phyloP scores from a whole-genome alignment of 2,113 vertebrate genomes.

The Arenaria interpres region DNA sequence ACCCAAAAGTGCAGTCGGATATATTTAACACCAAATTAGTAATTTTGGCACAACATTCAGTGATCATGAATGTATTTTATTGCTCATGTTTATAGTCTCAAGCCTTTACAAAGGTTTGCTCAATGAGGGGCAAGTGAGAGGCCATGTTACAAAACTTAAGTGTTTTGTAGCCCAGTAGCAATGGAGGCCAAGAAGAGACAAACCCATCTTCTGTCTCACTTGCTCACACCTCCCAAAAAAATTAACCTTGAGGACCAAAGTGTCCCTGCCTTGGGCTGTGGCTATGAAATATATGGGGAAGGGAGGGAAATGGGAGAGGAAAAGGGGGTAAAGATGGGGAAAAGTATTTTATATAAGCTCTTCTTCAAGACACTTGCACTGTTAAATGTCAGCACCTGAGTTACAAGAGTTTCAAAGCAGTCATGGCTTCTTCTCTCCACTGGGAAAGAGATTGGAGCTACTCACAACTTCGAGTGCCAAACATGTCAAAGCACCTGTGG shows the following conservation, averaged over 20 bases:
- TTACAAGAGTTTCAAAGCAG: not conserved
- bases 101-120: slow-evolving; percentile 73
- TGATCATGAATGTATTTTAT: slow-evolving; percentile 2
- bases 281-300: not conserved
- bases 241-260: not conserved
- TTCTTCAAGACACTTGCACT: not conserved
- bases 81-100: slow-evolving; percentile 36
- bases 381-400: not conserved
- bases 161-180: not conserved
- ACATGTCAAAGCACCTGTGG: not conserved
- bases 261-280: not conserved
- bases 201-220: slow-evolving; percentile 25
- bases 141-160: not conserved
- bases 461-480: not conserved
- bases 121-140: slow-evolving; percentile 57
- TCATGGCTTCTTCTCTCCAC: not conserved
- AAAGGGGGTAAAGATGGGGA: not conserved
- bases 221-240: slow-evolving; percentile 20
- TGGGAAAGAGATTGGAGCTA: not conserved
- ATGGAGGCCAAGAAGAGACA: slow-evolving; percentile 1
- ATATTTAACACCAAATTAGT: slow-evolving; percentile 36
- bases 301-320: slow-evolving; percentile 39
- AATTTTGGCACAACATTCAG: slow-evolving; percentile 28
- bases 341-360: not conserved
- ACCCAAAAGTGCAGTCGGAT: not conserved